Evolutionary conservation across 2,797 vertebrate genomes (phyloP), one percentile per base, ranked within the genome.

Genomic region (Sebastes elongatus): DNA sequence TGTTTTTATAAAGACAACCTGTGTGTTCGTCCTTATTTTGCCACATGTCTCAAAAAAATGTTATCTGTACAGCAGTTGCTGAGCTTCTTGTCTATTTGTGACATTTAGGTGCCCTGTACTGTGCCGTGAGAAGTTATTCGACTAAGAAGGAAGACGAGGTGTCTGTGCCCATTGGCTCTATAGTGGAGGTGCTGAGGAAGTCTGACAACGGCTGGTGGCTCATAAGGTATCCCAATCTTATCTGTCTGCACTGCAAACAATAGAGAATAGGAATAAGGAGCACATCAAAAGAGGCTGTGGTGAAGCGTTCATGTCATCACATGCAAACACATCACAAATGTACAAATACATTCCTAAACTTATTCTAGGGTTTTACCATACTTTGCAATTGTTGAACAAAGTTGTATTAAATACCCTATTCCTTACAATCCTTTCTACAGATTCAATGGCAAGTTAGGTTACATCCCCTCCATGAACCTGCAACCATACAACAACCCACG

Each of bases 151-250:
- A 68, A 0, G 98, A 99, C 0, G 98, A 99, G 91, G 88, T 99
- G 33, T 96, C 97, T 0, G 94, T 99, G 52, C 86, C 94, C 18
- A 92, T 94, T 0, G 98, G 98, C 0, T 93, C 96, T 0, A 86
- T 96, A 0, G 96, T 99, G 73, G 92, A 94, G 46, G 97, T 98
- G 72, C 79, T 98, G 76, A 93, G 94, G 87, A 96, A 83, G 8
- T 96, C 97, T 0, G 94, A 97, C 1, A 52, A 94, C 0, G 98
- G 98, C 91, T 99, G 98, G 98, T 99, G 98, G 98, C 92, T 97
- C 2, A 90, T 96, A 91, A 93, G 97, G 98, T 99, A 92, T 30
- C 4, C 0, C 0, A 0, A 1, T 46, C 6, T 38, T 53, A 18
- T 52, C 30, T 20, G 59, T 30, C 59, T 61, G 60, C 1, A 32